A percentile compares a stretch with the other conserved stretches of the same genome.
These are phyloP conservation scores for Lophius piscatorius DNA, from an alignment of 2,113 vertebrate genomes.

Conservation along the genomic window DNA sequence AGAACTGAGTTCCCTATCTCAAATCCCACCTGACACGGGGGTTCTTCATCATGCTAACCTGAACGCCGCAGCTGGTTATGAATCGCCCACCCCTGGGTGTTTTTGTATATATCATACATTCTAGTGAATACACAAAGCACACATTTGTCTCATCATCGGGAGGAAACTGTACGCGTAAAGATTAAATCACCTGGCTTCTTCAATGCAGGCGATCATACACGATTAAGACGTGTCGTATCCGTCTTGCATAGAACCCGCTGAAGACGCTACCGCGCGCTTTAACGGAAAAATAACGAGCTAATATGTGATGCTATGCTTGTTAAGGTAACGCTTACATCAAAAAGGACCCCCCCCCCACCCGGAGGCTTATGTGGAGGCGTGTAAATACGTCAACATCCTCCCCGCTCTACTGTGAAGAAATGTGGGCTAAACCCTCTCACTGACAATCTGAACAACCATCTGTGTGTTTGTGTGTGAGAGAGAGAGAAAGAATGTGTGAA, in stretches of 20 bases:
- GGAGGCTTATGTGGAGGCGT: constrained; percentile 46
- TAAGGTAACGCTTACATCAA: constrained; percentile 52
- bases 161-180: constrained; percentile 4
- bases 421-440: constrained; percentile 38
- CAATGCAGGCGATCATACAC: too few relatives aligned
- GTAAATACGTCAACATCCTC: constrained; percentile 56
- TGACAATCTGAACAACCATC: constrained; percentile 17
- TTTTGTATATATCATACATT: constrained; percentile 1
- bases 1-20: too few relatives aligned
- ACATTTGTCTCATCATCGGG: constrained; percentile 23
- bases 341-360: constrained; percentile 41
- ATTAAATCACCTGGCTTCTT: neutral
- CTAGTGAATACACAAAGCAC: neutral
- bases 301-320: constrained; percentile 48
- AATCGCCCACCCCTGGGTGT: constrained; percentile 18
- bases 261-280: constrained; percentile 29
- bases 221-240: neutral
- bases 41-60: neutral
- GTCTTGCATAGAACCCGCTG: too few relatives aligned
- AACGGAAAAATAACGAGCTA: constrained; percentile 39
- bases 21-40: too few relatives aligned
- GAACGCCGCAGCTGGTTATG: neutral
- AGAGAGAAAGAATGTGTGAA: too few relatives aligned
- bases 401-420: constrained; percentile 42
- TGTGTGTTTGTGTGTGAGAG: constrained; percentile 6